These are phyloP conservation scores for Apogon talboti DNA, from an alignment of 2,797 vertebrate genomes.

Conservation along the genomic window DNA sequence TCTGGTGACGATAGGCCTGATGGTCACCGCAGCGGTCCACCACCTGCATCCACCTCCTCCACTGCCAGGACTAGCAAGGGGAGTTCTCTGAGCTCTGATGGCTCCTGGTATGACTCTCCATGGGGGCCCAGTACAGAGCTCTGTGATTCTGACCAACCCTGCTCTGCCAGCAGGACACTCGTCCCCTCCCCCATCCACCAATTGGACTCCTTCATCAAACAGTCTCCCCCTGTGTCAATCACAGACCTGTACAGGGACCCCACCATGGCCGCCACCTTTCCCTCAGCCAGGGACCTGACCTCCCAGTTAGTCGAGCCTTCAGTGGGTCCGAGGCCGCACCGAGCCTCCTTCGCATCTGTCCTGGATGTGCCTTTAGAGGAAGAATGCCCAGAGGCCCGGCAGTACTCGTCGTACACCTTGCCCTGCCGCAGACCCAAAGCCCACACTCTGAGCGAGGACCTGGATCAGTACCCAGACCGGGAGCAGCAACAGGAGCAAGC, in stretches of 20 bases:
- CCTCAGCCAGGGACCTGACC: conserved; percentile 80
- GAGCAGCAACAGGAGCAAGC: conserved; percentile 55
- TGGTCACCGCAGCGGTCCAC: conserved; percentile 69
- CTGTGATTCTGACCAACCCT: conserved; percentile 84
- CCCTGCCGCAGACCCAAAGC: conserved; percentile 90
- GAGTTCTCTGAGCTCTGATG: conserved; percentile 93
- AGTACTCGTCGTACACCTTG: conserved; percentile 91
- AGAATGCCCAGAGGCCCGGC: conserved; percentile 79
- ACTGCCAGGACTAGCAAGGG: conserved; percentile 91
- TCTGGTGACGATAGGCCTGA: conserved; percentile 76
- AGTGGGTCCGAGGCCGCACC: conserved; percentile 73
- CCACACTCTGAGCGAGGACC: conserved; percentile 65
- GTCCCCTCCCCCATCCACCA: conserved; percentile 80
- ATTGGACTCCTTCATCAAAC: conserved; percentile 84
- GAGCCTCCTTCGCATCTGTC: conserved; percentile 89
- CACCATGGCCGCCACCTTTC: conserved; percentile 81
- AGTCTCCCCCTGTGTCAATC: conserved; percentile 86
- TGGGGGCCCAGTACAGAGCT: conserved; percentile 88
- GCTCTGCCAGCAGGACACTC: conserved; percentile 76
- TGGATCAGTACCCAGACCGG: conserved; percentile 49
- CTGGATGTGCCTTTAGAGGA: conserved; percentile 87
- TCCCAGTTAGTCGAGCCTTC: conserved; percentile 76
- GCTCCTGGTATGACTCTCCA: conserved; percentile 95
- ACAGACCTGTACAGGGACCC: conserved; percentile 87
- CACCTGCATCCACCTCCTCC: conserved; percentile 83